These are phyloP conservation scores for Odontesthes bonariensis DNA, from an alignment of 2,113 vertebrate species.

Conservation along the genomic window DNA sequence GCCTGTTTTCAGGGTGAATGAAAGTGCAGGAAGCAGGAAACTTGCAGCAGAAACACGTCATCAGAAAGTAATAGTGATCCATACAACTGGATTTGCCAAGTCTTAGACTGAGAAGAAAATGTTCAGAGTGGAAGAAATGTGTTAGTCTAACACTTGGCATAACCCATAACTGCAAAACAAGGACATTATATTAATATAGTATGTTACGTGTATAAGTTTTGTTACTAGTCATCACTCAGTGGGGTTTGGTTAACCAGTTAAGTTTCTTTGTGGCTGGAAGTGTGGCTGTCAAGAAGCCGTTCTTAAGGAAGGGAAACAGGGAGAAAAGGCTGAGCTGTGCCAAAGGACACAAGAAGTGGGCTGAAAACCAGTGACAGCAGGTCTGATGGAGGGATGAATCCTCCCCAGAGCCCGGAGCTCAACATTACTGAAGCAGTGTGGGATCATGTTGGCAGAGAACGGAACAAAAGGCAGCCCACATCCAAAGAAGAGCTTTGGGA, in stretches of 20 bases:
- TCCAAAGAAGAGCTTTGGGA: too few species aligned
- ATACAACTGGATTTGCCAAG: not conserved
- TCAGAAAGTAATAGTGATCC: not conserved
- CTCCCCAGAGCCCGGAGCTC: too few species aligned
- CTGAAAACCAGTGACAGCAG: too few species aligned
- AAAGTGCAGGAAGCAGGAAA: not conserved
- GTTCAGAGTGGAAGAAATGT: slow-evolving; percentile 9
- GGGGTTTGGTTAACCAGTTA: slow-evolving; percentile 35
- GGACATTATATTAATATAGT: slow-evolving; percentile 8
- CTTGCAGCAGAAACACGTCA: not conserved
- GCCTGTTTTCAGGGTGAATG: slow-evolving; percentile 2
- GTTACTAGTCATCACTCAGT: slow-evolving; percentile 32
- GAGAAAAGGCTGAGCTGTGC: too few species aligned
- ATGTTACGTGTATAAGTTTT: slow-evolving; percentile 19
- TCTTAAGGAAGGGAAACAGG: too few species aligned
- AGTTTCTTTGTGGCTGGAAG: slow-evolving; percentile 11
- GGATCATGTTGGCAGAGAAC: too few species aligned
- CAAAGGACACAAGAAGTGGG: too few species aligned
- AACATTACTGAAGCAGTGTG: too few species aligned
- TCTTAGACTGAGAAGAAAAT: not conserved
- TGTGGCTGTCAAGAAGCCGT: not conserved
- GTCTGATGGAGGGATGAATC: too few species aligned
- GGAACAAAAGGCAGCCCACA: too few species aligned
- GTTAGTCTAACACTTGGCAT: slow-evolving; percentile 1
- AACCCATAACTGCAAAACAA: slow-evolving; percentile 19